Conservation (phyloP, 2,888 invertebrate genomes). For the Pristionchus fissidentatus region DNA sequence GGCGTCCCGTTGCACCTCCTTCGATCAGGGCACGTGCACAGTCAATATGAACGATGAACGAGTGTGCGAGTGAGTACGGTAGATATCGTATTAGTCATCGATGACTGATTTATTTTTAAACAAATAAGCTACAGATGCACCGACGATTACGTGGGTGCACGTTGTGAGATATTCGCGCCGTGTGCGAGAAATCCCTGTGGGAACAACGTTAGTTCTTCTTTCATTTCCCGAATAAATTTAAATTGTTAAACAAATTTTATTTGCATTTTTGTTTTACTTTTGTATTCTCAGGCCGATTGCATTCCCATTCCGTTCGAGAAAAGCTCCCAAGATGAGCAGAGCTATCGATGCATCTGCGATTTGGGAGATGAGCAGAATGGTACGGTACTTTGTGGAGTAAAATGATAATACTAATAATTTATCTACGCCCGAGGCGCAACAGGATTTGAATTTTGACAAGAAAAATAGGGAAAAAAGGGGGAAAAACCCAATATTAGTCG, state of each 20-base stretch:
- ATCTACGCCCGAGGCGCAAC: too few species aligned
- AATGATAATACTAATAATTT: background rate
- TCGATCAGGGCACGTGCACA: background rate
- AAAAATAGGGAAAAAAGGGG: background rate
- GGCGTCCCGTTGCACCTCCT: constrained; percentile 21
- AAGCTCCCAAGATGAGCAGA: constrained; percentile 7
- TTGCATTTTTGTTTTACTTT: too few species aligned
- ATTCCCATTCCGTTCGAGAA: constrained; percentile 42
- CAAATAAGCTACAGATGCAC: constrained; percentile 27
- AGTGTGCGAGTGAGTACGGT: constrained; percentile 14
- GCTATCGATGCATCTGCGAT: constrained; percentile 41
- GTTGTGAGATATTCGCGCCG: constrained; percentile 25
- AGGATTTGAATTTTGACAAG: too few species aligned
- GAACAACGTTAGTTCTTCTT: constrained; percentile 6
- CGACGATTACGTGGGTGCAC: background rate
- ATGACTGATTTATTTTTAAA: too few species aligned
- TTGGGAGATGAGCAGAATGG: constrained; percentile 42
- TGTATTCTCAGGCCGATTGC: constrained; percentile 40
- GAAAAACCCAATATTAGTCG: too few species aligned
- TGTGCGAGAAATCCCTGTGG: constrained; percentile 40
- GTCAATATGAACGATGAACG: constrained; percentile 16
- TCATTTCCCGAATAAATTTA: too few species aligned
- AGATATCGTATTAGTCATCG: background rate
- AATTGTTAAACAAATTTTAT: background rate
- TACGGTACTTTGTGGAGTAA: background rate